A percentile compares a stretch with the other conserved stretches of the same genome.
phyloP scores from a whole-genome alignment of 2,113 vertebrate genomes.

The Pelecanus crispus region DNA sequence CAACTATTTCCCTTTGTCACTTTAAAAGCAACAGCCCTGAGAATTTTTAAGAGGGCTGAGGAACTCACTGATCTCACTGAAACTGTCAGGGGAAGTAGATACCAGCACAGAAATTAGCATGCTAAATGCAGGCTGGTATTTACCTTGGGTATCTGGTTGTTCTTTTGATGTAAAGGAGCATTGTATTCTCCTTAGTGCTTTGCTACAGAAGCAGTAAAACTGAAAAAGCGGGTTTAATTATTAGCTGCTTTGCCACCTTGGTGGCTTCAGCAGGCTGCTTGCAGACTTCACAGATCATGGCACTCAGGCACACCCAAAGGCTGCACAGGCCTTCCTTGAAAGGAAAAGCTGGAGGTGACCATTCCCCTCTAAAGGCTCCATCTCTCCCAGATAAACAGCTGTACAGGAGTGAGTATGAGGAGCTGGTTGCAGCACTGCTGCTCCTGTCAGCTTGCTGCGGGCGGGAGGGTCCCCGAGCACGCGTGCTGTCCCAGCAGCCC shows the following conservation, averaged over 20 bases:
- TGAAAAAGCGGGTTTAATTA: conserved; percentile 39
- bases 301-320: background rate
- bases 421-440: background rate
- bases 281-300: background rate
- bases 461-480: background rate
- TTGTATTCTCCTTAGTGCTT: background rate
- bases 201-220: conserved; percentile 3
- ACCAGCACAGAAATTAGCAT: background rate
- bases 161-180: conserved; percentile 9
- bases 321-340: background rate
- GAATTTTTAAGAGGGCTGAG: background rate
- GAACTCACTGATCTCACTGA: background rate
- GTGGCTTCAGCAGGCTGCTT: background rate
- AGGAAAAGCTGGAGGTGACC: background rate
- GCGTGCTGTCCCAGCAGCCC: background rate
- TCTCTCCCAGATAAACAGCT: background rate
- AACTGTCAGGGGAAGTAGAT: background rate
- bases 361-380: background rate
- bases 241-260: background rate
- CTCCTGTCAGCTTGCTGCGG: background rate
- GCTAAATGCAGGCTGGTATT: background rate
- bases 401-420: background rate
- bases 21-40: background rate
- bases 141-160: background rate
- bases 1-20: background rate